Evolutionary conservation across 2,888 invertebrate genomes (phyloP).

Genomic region (Pseudococcus jackbeardsleyi): DNA sequence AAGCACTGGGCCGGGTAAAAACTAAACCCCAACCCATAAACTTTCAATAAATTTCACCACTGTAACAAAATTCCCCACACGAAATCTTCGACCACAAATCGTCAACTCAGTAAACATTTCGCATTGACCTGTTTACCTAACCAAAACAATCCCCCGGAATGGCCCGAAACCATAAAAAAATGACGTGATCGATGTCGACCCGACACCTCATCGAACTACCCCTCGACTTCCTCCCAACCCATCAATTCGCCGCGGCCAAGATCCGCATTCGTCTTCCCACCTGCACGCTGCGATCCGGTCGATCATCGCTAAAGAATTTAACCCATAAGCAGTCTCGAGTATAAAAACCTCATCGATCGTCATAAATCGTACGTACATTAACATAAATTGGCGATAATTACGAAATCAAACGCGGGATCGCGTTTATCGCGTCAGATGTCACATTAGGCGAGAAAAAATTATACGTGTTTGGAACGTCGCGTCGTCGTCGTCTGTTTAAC

Average conservation of each 20-base stretch:
- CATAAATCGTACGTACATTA: not conserved
- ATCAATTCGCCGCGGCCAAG: not conserved
- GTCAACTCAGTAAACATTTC: not conserved
- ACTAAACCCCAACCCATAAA: too few species aligned
- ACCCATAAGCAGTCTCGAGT: not conserved
- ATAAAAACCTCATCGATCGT: conserved; percentile 12
- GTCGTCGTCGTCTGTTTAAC: not conserved
- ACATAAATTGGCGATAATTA: conserved; percentile 31
- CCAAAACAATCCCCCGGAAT: not conserved
- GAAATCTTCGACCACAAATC: not conserved
- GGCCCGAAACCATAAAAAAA: not conserved
- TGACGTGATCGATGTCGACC: not conserved
- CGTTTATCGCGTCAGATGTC: not conserved
- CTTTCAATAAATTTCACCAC: too few species aligned
- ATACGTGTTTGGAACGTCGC: not conserved
- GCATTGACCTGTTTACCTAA: not conserved
- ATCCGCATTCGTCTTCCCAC: conserved; percentile 1
- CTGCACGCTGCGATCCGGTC: too few species aligned
- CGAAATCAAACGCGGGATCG: not conserved
- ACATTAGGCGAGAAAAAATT: conserved; percentile 31
- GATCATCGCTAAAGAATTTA: not conserved
- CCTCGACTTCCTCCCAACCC: too few species aligned
- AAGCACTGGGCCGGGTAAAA: too few species aligned
- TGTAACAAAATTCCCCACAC: not conserved
- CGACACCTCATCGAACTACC: not conserved